These are phyloP conservation scores for Numenius arquata DNA, from an alignment of 2,113 vertebrate genomes.

Conservation along the genomic window DNA sequence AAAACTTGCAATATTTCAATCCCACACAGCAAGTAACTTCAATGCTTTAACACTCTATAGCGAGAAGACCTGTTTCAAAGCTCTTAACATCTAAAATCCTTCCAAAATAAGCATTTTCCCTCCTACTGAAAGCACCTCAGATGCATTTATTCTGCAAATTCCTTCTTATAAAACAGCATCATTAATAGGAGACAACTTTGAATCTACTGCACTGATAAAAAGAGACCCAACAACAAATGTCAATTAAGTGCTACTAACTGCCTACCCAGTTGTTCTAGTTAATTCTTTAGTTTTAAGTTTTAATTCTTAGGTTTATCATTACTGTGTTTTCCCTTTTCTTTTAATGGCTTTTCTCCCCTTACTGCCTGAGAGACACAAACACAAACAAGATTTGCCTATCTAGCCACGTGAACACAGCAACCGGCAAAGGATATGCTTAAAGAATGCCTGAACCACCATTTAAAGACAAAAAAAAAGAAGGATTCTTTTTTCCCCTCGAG, in stretches of 20 bases:
- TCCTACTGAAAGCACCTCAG: neutral
- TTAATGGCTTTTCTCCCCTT: neutral
- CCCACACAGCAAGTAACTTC: neutral
- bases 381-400: neutral
- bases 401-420: neutral
- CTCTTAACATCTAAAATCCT: neutral
- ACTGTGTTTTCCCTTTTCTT: neutral
- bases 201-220: neutral
- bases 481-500: neutral
- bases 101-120: neutral
- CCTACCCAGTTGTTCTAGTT: neutral
- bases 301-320: neutral
- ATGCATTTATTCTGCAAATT: neutral
- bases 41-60: neutral
- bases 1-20: neutral
- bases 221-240: neutral
- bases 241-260: neutral
- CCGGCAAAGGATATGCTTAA: neutral
- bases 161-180: neutral
- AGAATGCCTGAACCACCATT: neutral
- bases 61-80: neutral
- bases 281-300: neutral
- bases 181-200: neutral
- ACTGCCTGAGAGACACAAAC: neutral
- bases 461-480: neutral